These are phyloP conservation scores for Cheilosia variabilis DNA, from an alignment of 2,888 invertebrate genomes.

Conservation along the genomic window DNA sequence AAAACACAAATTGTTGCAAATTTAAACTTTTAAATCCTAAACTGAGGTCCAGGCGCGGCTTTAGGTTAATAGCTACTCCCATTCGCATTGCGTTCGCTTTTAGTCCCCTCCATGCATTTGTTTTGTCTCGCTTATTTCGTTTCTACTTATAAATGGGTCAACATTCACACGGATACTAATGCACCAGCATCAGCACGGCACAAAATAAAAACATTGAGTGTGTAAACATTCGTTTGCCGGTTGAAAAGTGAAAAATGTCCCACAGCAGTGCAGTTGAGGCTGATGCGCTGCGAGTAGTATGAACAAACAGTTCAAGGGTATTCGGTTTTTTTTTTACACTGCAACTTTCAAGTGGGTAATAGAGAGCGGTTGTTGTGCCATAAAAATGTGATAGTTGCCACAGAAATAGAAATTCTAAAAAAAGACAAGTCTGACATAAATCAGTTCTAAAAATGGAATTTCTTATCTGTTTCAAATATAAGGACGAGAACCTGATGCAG, in stretches of 20 bases:
- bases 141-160: conserved; percentile 43
- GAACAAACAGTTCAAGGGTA: conserved; percentile 19
- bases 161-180: conserved; percentile 49
- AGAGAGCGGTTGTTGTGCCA: neutral
- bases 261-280: conserved; percentile 52
- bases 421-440: neutral
- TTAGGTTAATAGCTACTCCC: conserved; percentile 38
- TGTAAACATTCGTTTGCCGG: conserved; percentile 19
- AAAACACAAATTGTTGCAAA: no score
- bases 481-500: no score
- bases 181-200: conserved; percentile 24
- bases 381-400: neutral
- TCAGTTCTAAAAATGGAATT: no score
- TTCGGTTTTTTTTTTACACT: conserved; percentile 27
- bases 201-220: conserved; percentile 32
- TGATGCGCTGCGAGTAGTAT: neutral
- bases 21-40: no score
- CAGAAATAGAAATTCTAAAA: neutral
- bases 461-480: no score
- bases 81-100: conserved; percentile 37
- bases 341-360: neutral
- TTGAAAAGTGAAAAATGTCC: conserved; percentile 35
- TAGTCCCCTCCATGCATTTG: conserved; percentile 10
- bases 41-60: no score
- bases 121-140: conserved; percentile 7